Percentiles rank a stretch among this genome's conserved stretches.
phyloP scores from a whole-genome alignment of 2,113 vertebrate species.

The Limnothrissa miodon region DNA sequence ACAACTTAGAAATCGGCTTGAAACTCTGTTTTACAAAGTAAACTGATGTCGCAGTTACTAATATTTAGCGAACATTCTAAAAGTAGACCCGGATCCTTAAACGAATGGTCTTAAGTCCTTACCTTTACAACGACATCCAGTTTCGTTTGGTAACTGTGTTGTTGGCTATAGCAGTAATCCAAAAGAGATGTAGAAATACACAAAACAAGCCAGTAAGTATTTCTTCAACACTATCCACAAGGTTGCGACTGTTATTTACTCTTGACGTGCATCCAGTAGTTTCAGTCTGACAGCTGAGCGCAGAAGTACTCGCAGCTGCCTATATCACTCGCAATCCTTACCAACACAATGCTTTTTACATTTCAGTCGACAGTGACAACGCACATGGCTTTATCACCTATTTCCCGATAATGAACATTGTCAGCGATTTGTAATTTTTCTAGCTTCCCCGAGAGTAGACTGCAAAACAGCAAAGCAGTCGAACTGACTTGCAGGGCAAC shows the following conservation, averaged over 20 bases:
- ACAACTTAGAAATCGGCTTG: not conserved
- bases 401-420: conserved; percentile 59
- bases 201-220: conserved; percentile 49
- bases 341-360: conserved; percentile 60
- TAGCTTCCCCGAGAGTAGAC: conserved; percentile 49
- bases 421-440: conserved; percentile 52
- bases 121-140: conserved; percentile 79
- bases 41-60: conserved; percentile 15
- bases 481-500: conserved; percentile 67
- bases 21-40: conserved; percentile 1
- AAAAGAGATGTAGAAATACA: conserved; percentile 38
- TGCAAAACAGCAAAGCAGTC: conserved; percentile 72
- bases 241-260: conserved; percentile 50
- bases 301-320: conserved; percentile 62
- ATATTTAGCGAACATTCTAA: not conserved
- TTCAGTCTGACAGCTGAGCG: conserved; percentile 72
- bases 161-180: conserved; percentile 72
- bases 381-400: conserved; percentile 55
- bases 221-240: conserved; percentile 44
- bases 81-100: not conserved
- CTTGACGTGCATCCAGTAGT: conserved; percentile 58
- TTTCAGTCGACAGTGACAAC: conserved; percentile 55
- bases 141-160: conserved; percentile 74
- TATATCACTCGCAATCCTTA: conserved; percentile 62
- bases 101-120: conserved; percentile 48